Percentiles rank a stretch among this genome's conserved stretches.
Conservation (phyloP, 2,888 invertebrate genomes). For the Thyatira batis region DNA sequence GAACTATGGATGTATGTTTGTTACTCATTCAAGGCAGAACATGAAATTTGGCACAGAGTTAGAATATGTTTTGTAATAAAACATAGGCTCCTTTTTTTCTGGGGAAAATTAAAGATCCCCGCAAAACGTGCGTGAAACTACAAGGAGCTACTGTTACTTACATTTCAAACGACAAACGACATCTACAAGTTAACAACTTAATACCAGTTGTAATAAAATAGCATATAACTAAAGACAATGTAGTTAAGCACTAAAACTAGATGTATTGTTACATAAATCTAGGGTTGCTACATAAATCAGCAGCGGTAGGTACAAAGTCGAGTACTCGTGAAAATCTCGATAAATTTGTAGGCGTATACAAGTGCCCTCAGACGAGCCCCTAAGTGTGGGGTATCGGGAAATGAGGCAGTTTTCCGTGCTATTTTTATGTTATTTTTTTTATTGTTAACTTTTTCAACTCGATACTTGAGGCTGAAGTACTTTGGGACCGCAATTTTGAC, state of each 20-base stretch:
- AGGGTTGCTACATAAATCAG: not conserved
- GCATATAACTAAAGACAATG: not conserved
- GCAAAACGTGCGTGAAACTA: no score
- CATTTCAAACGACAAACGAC: not conserved
- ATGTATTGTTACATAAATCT: conserved; percentile 2
- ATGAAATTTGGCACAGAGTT: no score
- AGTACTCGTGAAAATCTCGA: not conserved
- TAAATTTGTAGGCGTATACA: not conserved
- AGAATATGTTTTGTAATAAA: no score
- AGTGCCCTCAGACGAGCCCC: not conserved
- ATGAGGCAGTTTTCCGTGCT: not conserved
- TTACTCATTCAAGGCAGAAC: no score
- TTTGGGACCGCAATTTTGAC: not conserved
- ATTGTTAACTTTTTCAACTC: not conserved
- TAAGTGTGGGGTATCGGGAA: not conserved
- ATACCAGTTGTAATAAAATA: not conserved
- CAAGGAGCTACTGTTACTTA: no score
- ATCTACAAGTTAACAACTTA: not conserved
- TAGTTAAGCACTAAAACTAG: not conserved
- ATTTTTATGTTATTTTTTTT: not conserved
- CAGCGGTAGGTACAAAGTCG: not conserved
- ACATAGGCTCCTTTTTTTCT: no score
- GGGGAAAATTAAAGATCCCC: no score
- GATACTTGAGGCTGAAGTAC: not conserved
- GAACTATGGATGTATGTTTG: no score